Conservation (phyloP, 1,140 invertebrate genomes). For the Ooceraea biroi region DNA sequence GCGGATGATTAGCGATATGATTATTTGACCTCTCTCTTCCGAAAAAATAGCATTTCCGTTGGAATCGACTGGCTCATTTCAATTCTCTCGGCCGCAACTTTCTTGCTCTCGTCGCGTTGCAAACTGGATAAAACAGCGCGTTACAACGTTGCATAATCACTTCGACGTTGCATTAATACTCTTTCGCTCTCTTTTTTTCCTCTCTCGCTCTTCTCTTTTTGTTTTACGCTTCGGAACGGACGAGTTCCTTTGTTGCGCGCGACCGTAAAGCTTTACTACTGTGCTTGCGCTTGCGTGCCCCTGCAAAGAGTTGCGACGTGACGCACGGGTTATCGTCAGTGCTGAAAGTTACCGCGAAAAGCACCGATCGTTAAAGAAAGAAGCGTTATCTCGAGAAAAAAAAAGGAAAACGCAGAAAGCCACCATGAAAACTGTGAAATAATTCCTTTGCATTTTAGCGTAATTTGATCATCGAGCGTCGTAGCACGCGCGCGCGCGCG, state of each 20-base stretch:
- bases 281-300: background rate
- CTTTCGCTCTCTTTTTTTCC: background rate
- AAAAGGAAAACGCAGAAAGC: background rate
- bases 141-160: conserved; percentile 36
- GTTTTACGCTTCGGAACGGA: background rate
- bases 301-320: background rate
- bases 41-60: background rate
- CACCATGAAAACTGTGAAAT: background rate
- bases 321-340: background rate
- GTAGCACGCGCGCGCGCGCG: background rate
- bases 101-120: background rate
- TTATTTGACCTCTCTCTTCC: too few species aligned
- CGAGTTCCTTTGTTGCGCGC: conserved; percentile 24
- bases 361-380: conserved; percentile 16
- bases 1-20: too few species aligned
- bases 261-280: conserved; percentile 38
- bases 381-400: background rate
- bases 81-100: background rate
- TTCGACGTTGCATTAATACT: conserved; percentile 34
- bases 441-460: background rate
- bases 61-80: conserved; percentile 48
- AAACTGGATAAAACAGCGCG: conserved; percentile 11
- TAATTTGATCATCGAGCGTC: background rate
- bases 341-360: background rate
- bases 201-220: background rate